Percentiles rank a stretch among this genome's conserved stretches.
phyloP scores from a whole-genome alignment of 2,888 invertebrate genomes.

The Leucoma salicis region DNA sequence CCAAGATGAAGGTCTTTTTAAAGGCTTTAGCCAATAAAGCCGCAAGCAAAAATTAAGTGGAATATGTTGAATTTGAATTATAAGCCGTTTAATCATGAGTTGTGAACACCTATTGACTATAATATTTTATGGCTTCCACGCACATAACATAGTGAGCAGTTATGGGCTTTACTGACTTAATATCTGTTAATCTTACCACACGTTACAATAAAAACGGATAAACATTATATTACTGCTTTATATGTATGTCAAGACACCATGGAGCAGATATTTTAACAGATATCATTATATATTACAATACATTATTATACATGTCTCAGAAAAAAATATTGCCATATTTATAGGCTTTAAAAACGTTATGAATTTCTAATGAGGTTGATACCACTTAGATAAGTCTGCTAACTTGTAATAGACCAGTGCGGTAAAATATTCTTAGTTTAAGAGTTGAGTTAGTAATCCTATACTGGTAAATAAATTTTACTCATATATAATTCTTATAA shows the following conservation, averaged over 20 bases:
- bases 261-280: not conserved
- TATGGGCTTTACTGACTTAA: not conserved
- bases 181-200: conserved; percentile 2
- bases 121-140: conserved; percentile 1
- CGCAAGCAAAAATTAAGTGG: not conserved
- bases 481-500: too few species aligned
- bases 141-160: not conserved
- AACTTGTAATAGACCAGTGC: too few species aligned
- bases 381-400: too few species aligned
- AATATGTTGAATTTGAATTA: not conserved
- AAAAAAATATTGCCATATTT: not conserved
- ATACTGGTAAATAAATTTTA: too few species aligned
- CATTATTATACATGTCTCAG: not conserved
- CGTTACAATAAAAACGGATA: conserved; percentile 10
- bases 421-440: too few species aligned
- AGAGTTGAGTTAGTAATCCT: too few species aligned
- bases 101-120: not conserved
- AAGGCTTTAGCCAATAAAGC: not conserved
- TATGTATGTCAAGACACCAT: not conserved
- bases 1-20: too few species aligned
- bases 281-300: not conserved
- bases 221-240: conserved; percentile 13
- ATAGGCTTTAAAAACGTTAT: not conserved
- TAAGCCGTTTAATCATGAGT: not conserved
- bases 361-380: too few species aligned